Evolutionary conservation across 2,113 vertebrate species (phyloP).

Genomic region (Casuarius casuarius): DNA sequence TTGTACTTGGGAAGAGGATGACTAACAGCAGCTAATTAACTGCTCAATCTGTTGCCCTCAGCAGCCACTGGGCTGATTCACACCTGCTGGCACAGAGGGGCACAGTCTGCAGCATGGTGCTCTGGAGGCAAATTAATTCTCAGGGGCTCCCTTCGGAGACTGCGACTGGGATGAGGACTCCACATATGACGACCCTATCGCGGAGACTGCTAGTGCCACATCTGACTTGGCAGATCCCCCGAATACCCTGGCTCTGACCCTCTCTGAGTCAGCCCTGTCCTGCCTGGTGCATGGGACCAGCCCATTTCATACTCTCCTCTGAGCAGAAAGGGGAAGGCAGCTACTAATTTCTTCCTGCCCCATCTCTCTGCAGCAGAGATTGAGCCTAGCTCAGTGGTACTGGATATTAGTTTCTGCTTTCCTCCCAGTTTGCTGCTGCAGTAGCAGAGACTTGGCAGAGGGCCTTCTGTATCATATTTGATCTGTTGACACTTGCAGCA

Average conservation of each 20-base stretch:
- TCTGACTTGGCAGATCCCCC: neutral
- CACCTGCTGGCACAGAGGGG: neutral
- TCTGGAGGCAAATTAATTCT: neutral
- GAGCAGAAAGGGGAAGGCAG: neutral
- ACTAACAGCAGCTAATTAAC: constrained; percentile 63
- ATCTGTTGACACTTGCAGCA: constrained; percentile 65
- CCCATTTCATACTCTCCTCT: fast-evolving
- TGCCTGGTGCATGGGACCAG: neutral
- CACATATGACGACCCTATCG: fast-evolving
- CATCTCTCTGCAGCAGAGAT: neutral
- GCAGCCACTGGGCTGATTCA: constrained; percentile 39
- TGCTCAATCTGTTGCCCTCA: constrained; percentile 54
- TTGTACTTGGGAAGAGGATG: constrained; percentile 49
- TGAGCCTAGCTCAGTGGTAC: neutral
- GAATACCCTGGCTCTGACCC: neutral
- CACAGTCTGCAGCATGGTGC: neutral
- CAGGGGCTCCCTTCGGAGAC: neutral
- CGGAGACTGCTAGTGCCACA: fast-evolving
- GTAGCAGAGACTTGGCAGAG: constrained; percentile 62
- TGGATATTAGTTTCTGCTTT: constrained; percentile 1
- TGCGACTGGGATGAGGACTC: neutral
- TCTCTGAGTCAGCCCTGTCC: neutral
- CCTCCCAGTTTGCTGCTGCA: constrained; percentile 38
- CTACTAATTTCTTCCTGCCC: neutral
- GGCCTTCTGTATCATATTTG: constrained; percentile 55